These are phyloP conservation scores for Lethocerus indicus DNA, from an alignment of 1,140 invertebrate genomes.

Conservation along the genomic window DNA sequence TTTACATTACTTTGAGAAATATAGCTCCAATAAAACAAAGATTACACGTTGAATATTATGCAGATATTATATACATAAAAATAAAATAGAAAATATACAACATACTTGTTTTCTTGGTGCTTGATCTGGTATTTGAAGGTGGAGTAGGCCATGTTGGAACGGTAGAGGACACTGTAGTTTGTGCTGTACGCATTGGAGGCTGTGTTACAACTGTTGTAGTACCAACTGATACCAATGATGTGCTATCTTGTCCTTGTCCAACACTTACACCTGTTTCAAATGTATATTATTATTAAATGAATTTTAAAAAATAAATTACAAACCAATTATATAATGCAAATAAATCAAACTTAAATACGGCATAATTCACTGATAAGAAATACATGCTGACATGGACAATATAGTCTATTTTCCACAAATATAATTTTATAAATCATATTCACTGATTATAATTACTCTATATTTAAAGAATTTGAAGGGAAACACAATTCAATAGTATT, in stretches of 20 bases:
- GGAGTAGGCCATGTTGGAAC: slow-evolving; percentile 22
- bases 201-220: slow-evolving; percentile 7
- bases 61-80: no score
- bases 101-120: slow-evolving; percentile 33
- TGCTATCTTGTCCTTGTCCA: slow-evolving; percentile 7
- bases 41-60: no score
- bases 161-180: slow-evolving; percentile 18
- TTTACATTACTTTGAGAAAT: no score
- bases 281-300: not conserved
- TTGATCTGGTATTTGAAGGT: slow-evolving; percentile 15
- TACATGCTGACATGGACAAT: no score
- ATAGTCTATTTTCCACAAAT: no score
- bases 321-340: not conserved
- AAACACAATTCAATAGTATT: no score
- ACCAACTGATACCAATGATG: not conserved
- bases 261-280: not conserved
- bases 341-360: not conserved
- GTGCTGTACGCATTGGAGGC: slow-evolving; percentile 4
- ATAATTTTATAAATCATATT: no score
- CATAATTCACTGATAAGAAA: no score
- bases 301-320: not conserved
- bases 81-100: not conserved
- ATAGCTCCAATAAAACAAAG: no score
- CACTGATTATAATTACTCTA: no score
- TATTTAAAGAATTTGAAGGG: no score